phyloP scores from a whole-genome alignment of 92 coral and sea anemone species.

The Chrysogorgia sp. region DNA sequence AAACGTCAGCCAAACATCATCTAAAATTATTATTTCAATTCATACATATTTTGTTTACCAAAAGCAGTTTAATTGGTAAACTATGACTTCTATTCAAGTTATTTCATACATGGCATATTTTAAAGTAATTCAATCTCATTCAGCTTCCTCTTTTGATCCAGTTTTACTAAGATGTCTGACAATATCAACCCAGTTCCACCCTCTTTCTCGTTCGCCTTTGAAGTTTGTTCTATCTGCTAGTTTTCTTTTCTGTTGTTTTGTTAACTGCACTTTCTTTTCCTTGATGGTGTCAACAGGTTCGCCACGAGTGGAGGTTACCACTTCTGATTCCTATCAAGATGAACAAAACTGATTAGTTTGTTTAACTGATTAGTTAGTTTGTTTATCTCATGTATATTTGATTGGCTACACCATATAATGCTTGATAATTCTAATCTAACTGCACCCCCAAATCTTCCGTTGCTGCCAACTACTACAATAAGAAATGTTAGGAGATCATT shows the following conservation, averaged over 20 bases:
- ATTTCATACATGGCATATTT: neutral
- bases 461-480: no score
- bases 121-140: neutral
- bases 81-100: neutral
- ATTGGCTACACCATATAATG: conserved; percentile 3
- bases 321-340: neutral
- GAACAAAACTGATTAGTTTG: conserved; percentile 5
- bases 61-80: neutral
- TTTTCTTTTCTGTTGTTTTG: conserved; percentile 85
- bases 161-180: conserved; percentile 93
- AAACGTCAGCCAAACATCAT: no score
- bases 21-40: no score
- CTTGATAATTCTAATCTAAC: neutral
- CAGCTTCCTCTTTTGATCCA: conserved; percentile 37
- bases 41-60: neutral
- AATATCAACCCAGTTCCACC: conserved; percentile 99
- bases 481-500: no score
- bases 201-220: conserved; percentile 94
- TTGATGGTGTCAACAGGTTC: conserved; percentile 50
- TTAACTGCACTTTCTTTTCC: conserved; percentile 84
- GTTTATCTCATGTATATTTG: no score
- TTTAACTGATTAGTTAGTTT: conserved; percentile 27
- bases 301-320: neutral
- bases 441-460: neutral
- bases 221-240: conserved; percentile 81